Conservation (phyloP, 1,140 invertebrate genomes). For the Ectropis grisescens region DNA sequence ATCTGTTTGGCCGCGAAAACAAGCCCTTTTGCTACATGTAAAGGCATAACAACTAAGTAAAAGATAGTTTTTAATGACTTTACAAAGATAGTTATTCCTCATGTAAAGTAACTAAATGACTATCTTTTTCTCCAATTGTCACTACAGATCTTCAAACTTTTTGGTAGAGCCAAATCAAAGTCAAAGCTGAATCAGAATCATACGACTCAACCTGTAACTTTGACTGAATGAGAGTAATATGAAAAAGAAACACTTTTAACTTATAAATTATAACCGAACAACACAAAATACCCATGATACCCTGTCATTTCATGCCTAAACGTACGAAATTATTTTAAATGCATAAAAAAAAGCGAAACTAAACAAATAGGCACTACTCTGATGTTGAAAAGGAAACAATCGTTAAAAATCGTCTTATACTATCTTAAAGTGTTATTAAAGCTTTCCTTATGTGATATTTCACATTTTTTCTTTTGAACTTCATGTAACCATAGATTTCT, state of each 20-base stretch:
- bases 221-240: background rate
- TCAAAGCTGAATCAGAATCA: background rate
- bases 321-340: slow-evolving; percentile 29
- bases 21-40: no score
- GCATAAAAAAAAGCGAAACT: slow-evolving; percentile 10
- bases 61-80: no score
- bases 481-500: no score
- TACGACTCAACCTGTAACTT: no score
- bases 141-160: no score
- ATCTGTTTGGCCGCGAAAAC: no score
- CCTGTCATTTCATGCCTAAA: slow-evolving; percentile 53
- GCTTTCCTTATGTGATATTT: slow-evolving; percentile 49
- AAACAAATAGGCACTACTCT: slow-evolving; percentile 34
- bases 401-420: slow-evolving; percentile 32
- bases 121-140: no score
- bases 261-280: slow-evolving; percentile 18
- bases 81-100: no score
- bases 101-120: no score
- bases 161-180: background rate
- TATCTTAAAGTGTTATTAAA: slow-evolving; percentile 65
- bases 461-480: slow-evolving; percentile 35
- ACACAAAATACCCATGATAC: slow-evolving; percentile 23
- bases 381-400: slow-evolving; percentile 19
- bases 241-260: background rate
- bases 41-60: no score